A percentile compares a stretch with the other conserved stretches of the same genome.
Conservation (phyloP, 2,888 invertebrate genomes). For the Calephelis perditalis region DNA sequence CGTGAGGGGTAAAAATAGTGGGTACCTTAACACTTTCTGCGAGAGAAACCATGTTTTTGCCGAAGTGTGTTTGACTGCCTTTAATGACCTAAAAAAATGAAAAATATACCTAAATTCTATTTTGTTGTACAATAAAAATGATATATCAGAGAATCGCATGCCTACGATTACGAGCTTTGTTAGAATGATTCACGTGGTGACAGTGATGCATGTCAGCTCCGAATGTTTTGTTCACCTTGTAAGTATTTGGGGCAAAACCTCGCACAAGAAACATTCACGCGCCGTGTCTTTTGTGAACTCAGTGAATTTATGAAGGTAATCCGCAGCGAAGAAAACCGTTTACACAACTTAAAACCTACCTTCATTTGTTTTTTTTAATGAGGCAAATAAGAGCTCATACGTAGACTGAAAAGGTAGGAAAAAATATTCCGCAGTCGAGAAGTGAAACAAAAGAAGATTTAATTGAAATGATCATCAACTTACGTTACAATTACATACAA, state of each 20-base stretch:
- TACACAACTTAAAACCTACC: no score
- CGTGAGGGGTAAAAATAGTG: no score
- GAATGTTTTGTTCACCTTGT: slow-evolving; percentile 17
- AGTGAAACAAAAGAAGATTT: slow-evolving; percentile 20
- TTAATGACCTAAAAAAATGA: no score
- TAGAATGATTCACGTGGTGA: slow-evolving; percentile 21
- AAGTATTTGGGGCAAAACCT: slow-evolving; percentile 13
- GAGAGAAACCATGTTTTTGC: no score
- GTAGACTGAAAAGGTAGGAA: slow-evolving; percentile 20
- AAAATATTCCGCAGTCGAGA: slow-evolving; percentile 22
- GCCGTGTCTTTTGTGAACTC: slow-evolving; percentile 16
- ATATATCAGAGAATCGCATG: background rate
- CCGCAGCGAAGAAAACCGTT: background rate
- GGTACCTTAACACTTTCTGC: no score
- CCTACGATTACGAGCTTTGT: slow-evolving; percentile 13
- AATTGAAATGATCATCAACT: slow-evolving; percentile 16
- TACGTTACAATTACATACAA: background rate
- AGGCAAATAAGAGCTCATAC: background rate
- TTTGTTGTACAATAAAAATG: no score
- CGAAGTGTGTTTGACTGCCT: no score
- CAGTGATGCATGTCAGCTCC: slow-evolving; percentile 30
- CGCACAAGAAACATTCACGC: slow-evolving; percentile 18
- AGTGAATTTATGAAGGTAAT: slow-evolving; percentile 17
- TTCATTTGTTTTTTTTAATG: no score
- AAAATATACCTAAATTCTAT: no score